These are phyloP conservation scores for Drosophila aff. DNA, from an alignment of 1,140 invertebrate genomes.

Conservation along the genomic window DNA sequence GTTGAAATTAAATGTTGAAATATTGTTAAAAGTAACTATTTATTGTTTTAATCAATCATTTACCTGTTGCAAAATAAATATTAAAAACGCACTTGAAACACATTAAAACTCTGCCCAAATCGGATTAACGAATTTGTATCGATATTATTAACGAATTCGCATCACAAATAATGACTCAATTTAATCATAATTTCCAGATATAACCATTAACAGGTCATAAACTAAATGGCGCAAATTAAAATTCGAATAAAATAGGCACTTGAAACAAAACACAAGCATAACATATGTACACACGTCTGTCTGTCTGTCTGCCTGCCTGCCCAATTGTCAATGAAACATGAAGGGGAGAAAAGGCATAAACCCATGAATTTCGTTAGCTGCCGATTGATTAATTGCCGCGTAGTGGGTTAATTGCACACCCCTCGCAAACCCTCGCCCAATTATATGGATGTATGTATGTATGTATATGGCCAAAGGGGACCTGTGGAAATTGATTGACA, in stretches of 20 bases:
- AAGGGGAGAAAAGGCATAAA: constrained; percentile 8
- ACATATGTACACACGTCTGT: neutral
- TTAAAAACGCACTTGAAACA: neutral
- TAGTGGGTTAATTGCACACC: constrained; percentile 34
- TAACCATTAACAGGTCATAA: constrained; percentile 6
- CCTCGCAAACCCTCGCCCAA: neutral
- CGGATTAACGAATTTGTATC: neutral
- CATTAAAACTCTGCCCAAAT: neutral
- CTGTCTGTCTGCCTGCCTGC: neutral
- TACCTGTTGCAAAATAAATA: neutral
- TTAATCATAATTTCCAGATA: constrained; percentile 1
- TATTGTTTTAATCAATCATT: neutral
- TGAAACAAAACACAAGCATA: neutral
- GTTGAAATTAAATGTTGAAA: neutral
- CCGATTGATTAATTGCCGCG: constrained; percentile 42
- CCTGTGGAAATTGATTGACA: constrained; percentile 46
- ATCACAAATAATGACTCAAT: neutral
- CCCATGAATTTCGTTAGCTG: constrained; percentile 26
- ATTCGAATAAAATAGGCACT: neutral
- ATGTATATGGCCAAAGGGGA: neutral
- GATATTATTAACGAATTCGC: neutral
- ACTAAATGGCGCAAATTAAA: constrained; percentile 5
- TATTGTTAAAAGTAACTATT: no score
- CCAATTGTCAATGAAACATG: constrained; percentile 17
- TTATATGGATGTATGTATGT: neutral